These are phyloP conservation scores for Zalophus californianus DNA, from an alignment of 2,797 vertebrate species.

Conservation along the genomic window DNA sequence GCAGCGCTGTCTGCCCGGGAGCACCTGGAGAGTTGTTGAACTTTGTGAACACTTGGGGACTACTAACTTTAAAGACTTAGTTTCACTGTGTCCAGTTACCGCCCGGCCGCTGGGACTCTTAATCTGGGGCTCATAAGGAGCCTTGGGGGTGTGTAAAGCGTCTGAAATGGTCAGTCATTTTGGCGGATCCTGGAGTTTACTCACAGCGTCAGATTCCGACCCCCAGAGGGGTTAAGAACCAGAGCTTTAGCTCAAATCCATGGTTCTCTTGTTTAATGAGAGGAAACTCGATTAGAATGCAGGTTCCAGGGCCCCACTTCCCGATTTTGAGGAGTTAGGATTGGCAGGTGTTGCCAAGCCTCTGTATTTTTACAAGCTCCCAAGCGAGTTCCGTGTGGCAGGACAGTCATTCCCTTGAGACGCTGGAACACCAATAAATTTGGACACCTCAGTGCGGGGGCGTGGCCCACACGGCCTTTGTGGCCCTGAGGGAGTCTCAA, in stretches of 20 bases:
- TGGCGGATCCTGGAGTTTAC: background rate
- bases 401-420: background rate
- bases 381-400: background rate
- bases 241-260: background rate
- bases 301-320: background rate
- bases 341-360: background rate
- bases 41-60: background rate
- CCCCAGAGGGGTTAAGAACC: background rate
- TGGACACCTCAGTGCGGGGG: background rate
- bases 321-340: background rate
- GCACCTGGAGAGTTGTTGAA: background rate
- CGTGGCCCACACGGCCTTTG: background rate
- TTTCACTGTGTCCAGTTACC: background rate
- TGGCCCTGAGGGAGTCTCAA: background rate
- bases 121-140: background rate
- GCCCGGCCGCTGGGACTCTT: background rate
- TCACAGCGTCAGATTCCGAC: background rate
- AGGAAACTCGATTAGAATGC: background rate
- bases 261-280: background rate
- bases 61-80: background rate
- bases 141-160: background rate
- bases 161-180: background rate
- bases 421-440: background rate
- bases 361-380: background rate
- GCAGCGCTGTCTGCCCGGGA: fast-evolving